Percentiles rank a stretch among this genome's conserved stretches.
Conservation (phyloP, 2,113 vertebrate species). For the Redunca redunca region DNA sequence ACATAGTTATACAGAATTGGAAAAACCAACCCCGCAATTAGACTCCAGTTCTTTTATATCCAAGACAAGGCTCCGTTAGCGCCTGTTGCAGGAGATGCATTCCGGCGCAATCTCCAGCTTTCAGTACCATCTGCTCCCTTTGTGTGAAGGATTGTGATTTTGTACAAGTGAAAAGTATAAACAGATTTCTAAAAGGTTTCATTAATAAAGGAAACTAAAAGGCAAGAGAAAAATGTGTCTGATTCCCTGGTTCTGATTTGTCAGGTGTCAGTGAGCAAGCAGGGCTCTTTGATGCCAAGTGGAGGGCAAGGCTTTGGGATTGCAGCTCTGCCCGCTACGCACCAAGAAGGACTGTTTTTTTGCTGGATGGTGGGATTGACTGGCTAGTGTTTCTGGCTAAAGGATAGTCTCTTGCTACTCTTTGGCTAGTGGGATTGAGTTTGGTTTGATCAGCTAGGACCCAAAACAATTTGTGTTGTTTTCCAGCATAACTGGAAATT, state of each 20-base stretch:
- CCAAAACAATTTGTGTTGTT: not conserved
- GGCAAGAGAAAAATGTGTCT: slow-evolving; percentile 3
- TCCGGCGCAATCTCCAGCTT: slow-evolving; percentile 52
- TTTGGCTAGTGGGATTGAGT: not conserved
- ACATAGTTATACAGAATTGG: slow-evolving; percentile 51
- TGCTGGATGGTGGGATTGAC: not conserved
- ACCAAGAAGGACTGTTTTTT: not conserved
- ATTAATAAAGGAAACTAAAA: slow-evolving; percentile 67
- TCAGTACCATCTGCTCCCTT: slow-evolving; percentile 76
- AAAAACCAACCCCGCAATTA: slow-evolving; percentile 57
- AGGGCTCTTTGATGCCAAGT: not conserved
- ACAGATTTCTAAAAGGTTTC: slow-evolving; percentile 64
- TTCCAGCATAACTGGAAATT: not conserved
- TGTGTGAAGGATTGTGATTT: slow-evolving; percentile 66
- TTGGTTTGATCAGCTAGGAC: slow-evolving; percentile 29
- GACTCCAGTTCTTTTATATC: slow-evolving; percentile 45
- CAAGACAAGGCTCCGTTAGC: slow-evolving; percentile 60
- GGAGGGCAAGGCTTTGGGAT: not conserved
- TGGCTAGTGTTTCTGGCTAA: slow-evolving; percentile 12
- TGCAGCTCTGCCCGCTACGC: not conserved
- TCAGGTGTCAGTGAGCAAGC: not conserved
- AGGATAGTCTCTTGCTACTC: not conserved
- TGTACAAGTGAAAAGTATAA: slow-evolving; percentile 59
- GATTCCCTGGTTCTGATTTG: not conserved
- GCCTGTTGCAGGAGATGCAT: slow-evolving; percentile 56